Conservation (phyloP, 1,140 invertebrate genomes). For the Hycleus phaleratus region DNA sequence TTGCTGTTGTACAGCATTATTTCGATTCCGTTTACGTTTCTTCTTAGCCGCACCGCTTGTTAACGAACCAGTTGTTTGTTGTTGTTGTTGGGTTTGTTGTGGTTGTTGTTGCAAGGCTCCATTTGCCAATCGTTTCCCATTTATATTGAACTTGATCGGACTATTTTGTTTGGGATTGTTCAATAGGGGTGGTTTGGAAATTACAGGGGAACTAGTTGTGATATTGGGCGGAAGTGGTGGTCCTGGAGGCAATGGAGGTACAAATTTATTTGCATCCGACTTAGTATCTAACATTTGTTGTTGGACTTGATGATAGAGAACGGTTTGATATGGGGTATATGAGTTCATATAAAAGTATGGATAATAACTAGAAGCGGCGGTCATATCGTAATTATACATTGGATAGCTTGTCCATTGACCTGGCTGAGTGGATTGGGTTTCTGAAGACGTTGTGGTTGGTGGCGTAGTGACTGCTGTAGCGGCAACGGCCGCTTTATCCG, state of each 20-base stretch:
- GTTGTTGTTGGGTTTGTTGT: constrained; percentile 20
- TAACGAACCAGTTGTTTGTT: constrained; percentile 18
- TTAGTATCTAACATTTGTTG: constrained; percentile 3
- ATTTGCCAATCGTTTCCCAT: constrained; percentile 23
- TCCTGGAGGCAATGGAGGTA: constrained; percentile 24
- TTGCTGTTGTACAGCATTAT: constrained; percentile 46
- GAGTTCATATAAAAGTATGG: constrained; percentile 1
- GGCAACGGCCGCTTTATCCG: constrained; percentile 17
- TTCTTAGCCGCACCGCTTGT: constrained; percentile 59
- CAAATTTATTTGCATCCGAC: constrained; percentile 10
- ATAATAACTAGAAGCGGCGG: not conserved
- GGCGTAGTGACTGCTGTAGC: constrained; percentile 9
- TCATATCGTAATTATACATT: constrained; percentile 7
- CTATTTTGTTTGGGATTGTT: constrained; percentile 29
- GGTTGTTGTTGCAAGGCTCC: constrained; percentile 14
- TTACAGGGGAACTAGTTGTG: constrained; percentile 4
- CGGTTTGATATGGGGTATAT: constrained; percentile 7
- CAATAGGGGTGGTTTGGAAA: constrained; percentile 20
- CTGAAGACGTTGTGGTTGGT: constrained; percentile 7
- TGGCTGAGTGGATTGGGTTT: not conserved
- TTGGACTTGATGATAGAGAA: constrained; percentile 8
- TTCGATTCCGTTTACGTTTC: constrained; percentile 65
- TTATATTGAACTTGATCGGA: constrained; percentile 32
- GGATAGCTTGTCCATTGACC: not conserved
- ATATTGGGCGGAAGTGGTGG: constrained; percentile 9